Evolutionary conservation across 2,888 invertebrate species (phyloP).

Genomic region (Tortricodes alternella): DNA sequence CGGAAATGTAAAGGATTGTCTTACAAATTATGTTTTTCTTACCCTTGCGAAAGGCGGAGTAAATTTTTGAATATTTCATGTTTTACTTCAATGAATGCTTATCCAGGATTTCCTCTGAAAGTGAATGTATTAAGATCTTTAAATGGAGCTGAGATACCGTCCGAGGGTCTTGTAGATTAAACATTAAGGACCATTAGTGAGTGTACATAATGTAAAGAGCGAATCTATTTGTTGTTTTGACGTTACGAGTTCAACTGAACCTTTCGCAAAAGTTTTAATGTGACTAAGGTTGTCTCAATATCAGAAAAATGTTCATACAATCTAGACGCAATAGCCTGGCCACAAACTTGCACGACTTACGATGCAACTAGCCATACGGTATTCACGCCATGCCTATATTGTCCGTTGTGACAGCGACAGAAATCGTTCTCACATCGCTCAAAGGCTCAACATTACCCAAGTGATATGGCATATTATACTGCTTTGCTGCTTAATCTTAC

Average conservation of each 20-base stretch:
- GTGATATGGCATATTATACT: too few relatives aligned
- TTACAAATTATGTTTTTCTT: conserved; percentile 1
- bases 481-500: too few relatives aligned
- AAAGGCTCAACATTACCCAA: too few relatives aligned
- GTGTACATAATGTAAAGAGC: conserved; percentile 47
- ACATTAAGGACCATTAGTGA: conserved; percentile 61
- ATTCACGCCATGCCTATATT: too few relatives aligned
- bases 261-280: neutral
- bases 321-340: too few relatives aligned
- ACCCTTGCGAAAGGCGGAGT: conserved; percentile 27
- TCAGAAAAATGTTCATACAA: too few relatives aligned
- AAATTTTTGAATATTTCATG: conserved; percentile 31
- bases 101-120: conserved; percentile 12
- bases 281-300: too few relatives aligned
- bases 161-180: conserved; percentile 55
- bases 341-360: too few relatives aligned
- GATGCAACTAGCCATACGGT: too few relatives aligned
- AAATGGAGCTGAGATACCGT: conserved; percentile 51
- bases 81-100: conserved; percentile 28
- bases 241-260: conserved; percentile 2
- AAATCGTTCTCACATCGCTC: too few relatives aligned
- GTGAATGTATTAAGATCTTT: conserved; percentile 44
- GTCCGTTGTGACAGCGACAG: too few relatives aligned
- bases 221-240: neutral
- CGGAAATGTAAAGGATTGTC: conserved; percentile 7